Conservation (phyloP, 2,888 invertebrate genomes). For the Dichetophora obliterata region DNA sequence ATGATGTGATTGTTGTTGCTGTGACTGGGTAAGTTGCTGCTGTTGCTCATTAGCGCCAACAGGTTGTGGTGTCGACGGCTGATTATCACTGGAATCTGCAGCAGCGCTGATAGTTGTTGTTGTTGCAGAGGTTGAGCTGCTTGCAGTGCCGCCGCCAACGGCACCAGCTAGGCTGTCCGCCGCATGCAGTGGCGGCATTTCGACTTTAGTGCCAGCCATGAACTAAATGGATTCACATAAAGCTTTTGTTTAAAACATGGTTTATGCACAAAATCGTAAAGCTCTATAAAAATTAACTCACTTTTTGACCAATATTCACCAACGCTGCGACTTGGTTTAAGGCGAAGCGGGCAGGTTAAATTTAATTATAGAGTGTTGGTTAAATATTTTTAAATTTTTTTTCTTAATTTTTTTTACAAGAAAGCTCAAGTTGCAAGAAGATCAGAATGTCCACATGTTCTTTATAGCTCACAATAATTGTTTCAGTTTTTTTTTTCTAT, state of each 20-base stretch:
- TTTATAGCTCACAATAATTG: no score
- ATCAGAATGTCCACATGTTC: no score
- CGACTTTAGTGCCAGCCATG: conserved; percentile 63
- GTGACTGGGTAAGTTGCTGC: conserved; percentile 71
- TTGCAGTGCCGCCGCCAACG: conserved; percentile 38
- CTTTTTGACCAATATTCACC: background rate
- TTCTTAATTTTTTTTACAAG: no score
- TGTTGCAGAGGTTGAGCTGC: conserved; percentile 40
- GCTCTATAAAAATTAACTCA: background rate
- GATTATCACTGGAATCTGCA: conserved; percentile 81
- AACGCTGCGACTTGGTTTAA: no score
- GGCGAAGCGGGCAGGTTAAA: no score
- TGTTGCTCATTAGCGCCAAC: conserved; percentile 45
- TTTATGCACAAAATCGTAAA: no score
- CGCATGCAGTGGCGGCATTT: conserved; percentile 67
- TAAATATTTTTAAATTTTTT: no score
- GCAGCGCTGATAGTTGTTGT: conserved; percentile 75
- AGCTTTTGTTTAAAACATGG: background rate
- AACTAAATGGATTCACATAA: conserved; percentile 51
- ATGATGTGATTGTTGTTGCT: conserved; percentile 64
- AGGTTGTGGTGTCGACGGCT: conserved; percentile 69
- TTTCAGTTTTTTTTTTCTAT: background rate
- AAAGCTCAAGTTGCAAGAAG: no score
- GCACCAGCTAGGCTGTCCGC: conserved; percentile 55
- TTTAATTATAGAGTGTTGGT: no score